Percentiles rank a stretch among this genome's conserved stretches.
These are phyloP conservation scores for Temnothorax nylanderi DNA, from an alignment of 1,140 invertebrate species.

Conservation along the genomic window DNA sequence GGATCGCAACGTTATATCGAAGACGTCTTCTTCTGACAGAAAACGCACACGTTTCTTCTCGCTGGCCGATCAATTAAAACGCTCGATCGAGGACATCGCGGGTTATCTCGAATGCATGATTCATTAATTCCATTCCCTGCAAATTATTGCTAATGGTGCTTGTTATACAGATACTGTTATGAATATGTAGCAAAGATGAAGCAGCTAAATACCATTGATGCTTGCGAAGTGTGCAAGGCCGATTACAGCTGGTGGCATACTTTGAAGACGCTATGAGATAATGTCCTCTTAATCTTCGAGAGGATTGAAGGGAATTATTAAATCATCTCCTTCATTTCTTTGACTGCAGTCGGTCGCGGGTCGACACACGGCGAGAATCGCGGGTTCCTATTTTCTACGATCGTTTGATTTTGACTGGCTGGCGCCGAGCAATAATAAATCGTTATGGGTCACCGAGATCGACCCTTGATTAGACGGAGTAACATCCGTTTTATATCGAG, in stretches of 20 bases:
- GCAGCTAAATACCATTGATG: constrained; percentile 1
- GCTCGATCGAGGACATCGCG: background rate
- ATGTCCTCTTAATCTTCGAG: constrained; percentile 43
- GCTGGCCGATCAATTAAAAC: background rate
- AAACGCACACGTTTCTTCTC: background rate
- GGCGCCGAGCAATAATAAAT: constrained; percentile 44
- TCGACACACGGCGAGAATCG: background rate
- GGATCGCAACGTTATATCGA: background rate
- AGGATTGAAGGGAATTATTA: constrained; percentile 34
- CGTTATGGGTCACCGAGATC: constrained; percentile 63
- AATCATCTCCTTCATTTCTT: constrained; percentile 50
- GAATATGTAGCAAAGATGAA: background rate
- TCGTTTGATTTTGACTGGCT: constrained; percentile 9
- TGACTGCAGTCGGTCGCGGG: background rate
- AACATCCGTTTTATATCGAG: constrained; percentile 3
- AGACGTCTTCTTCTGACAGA: background rate
- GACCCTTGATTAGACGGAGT: constrained; percentile 62
- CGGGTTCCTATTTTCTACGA: constrained; percentile 13
- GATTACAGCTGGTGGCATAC: constrained; percentile 31
- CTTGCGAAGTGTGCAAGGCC: constrained; percentile 17
- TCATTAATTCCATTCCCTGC: constrained; percentile 31
- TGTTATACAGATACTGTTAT: background rate
- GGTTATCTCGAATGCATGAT: background rate
- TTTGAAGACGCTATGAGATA: constrained; percentile 51
- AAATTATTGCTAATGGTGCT: background rate